These are phyloP conservation scores for Aricia artaxerxes DNA, from an alignment of 2,888 invertebrate species.

Conservation along the genomic window DNA sequence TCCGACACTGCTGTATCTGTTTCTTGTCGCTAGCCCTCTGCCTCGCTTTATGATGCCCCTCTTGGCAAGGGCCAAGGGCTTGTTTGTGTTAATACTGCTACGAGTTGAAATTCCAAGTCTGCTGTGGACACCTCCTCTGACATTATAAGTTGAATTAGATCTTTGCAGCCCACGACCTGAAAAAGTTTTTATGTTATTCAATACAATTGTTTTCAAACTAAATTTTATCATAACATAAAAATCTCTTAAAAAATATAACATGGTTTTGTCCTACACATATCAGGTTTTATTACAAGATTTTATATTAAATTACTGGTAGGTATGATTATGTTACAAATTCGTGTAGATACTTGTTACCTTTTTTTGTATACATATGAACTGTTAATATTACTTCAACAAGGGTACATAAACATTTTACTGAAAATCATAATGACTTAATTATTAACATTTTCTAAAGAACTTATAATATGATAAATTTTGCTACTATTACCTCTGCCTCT, in stretches of 20 bases:
- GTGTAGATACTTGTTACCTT: neutral
- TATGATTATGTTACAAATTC: neutral
- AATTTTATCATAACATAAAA: neutral
- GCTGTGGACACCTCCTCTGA: slow-evolving; percentile 59
- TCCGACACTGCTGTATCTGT: slow-evolving; percentile 67
- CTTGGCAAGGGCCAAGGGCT: slow-evolving; percentile 66
- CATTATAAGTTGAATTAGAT: slow-evolving; percentile 61
- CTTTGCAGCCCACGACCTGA: slow-evolving; percentile 58
- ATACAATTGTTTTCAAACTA: neutral
- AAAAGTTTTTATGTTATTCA: slow-evolving; percentile 17
- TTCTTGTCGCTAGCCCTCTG: slow-evolving; percentile 61
- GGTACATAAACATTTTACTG: neutral
- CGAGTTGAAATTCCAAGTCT: slow-evolving; percentile 64
- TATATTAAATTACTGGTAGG: neutral
- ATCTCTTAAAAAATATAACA: neutral
- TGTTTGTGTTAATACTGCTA: slow-evolving; percentile 54
- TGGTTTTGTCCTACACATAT: neutral
- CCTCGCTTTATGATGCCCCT: slow-evolving; percentile 72
- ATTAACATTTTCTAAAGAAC: neutral
- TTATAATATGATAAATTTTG: neutral
- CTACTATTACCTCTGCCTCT: slow-evolving; percentile 50
- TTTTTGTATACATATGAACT: neutral
- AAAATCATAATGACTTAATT: neutral
- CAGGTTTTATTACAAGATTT: neutral
- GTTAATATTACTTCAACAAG: neutral